Conservation (phyloP, 64 coral and sea anemone genomes). For the Anthopleura sola region DNA sequence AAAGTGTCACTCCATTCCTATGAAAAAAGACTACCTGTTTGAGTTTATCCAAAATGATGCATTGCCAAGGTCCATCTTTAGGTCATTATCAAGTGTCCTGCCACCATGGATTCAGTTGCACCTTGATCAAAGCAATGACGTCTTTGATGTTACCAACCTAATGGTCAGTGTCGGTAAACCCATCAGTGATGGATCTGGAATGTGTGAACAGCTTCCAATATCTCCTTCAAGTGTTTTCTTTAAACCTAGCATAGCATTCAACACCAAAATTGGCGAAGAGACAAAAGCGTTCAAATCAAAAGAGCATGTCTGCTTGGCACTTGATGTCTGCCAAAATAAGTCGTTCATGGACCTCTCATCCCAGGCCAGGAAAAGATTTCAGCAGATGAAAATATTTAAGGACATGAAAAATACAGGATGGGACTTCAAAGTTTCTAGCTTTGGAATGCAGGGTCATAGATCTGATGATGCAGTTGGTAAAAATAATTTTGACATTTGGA, state of each 20-base stretch:
- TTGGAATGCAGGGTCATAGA: neutral
- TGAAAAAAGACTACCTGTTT: conserved; percentile 1
- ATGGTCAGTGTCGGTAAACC: conserved; percentile 9
- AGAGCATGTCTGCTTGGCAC: conserved; percentile 29
- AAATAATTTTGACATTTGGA: conserved; percentile 5
- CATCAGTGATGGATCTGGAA: neutral
- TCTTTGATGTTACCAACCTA: conserved; percentile 24
- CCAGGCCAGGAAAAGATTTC: neutral
- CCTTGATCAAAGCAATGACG: neutral
- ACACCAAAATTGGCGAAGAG: neutral
- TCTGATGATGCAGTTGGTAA: neutral
- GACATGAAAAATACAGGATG: neutral
- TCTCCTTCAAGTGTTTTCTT: neutral
- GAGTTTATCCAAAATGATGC: conserved; percentile 39
- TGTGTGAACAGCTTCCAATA: conserved; percentile 6
- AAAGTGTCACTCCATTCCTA: neutral
- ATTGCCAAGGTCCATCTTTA: conserved; percentile 14
- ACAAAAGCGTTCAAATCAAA: neutral
- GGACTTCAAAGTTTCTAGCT: neutral
- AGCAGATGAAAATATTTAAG: neutral
- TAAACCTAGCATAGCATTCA: conserved; percentile 23
- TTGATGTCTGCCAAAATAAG: conserved; percentile 15
- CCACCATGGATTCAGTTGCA: conserved; percentile 25
- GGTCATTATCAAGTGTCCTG: conserved; percentile 5
- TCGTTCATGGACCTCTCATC: conserved; percentile 12